These are phyloP conservation scores for Corythoichthys haematopterus DNA, from an alignment of 2,113 vertebrate genomes.

Conservation along the genomic window DNA sequence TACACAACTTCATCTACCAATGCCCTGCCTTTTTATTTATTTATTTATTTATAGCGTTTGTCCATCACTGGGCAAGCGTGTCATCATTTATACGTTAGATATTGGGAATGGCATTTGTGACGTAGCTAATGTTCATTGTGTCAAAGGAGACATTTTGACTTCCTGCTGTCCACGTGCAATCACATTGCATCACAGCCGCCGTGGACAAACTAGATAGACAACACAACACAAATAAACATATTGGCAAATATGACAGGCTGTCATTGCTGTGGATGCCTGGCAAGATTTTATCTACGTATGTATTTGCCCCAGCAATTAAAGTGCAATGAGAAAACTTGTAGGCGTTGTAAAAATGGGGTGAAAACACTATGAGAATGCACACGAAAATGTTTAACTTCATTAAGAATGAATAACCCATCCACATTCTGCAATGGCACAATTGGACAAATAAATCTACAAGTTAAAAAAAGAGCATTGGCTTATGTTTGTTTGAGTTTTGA, in stretches of 20 bases:
- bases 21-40: too few species aligned
- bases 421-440: constrained; percentile 11
- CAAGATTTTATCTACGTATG: background rate
- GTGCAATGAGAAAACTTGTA: background rate
- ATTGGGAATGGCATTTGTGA: constrained; percentile 7
- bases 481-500: background rate
- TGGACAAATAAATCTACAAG: constrained; percentile 2
- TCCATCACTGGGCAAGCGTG: background rate
- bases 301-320: background rate
- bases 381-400: constrained; percentile 23
- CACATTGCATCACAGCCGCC: background rate
- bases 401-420: constrained; percentile 27
- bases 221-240: background rate
- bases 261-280: background rate
- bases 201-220: background rate
- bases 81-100: background rate
- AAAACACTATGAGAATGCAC: background rate
- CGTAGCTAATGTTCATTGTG: background rate
- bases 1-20: too few species aligned
- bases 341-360: background rate
- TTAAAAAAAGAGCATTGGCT: background rate
- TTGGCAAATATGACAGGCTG: background rate
- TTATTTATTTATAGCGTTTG: background rate
- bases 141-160: background rate
- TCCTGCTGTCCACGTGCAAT: background rate